These are phyloP conservation scores for Prostheceraeus crozeri DNA, from an alignment of 2,888 invertebrate species.

Conservation along the genomic window DNA sequence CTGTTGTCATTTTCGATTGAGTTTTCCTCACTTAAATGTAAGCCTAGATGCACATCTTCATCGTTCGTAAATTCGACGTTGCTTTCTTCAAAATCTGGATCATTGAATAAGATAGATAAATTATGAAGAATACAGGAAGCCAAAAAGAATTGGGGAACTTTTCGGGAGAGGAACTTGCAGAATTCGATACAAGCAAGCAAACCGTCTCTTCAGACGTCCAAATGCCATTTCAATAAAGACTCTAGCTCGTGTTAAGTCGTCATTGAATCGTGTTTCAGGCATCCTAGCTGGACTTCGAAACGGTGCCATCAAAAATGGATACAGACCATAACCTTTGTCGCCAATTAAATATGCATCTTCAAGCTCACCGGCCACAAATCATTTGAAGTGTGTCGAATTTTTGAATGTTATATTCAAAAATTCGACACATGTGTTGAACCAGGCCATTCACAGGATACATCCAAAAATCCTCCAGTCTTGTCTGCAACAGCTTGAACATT, in stretches of 20 bases:
- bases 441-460: constrained; percentile 5
- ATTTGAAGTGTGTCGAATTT: neutral
- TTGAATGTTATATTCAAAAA: neutral
- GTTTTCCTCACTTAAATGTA: too few relatives aligned
- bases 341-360: too few relatives aligned
- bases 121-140: too few relatives aligned
- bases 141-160: neutral
- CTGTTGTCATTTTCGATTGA: too few relatives aligned
- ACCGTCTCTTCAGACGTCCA: neutral
- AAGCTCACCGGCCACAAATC: too few relatives aligned
- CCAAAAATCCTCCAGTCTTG: neutral
- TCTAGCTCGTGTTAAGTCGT: constrained; percentile 37
- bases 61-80: too few relatives aligned
- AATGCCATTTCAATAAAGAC: neutral
- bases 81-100: neutral
- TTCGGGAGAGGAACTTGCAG: neutral
- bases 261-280: neutral
- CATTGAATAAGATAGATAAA: neutral
- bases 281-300: neutral
- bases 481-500: constrained; percentile 3
- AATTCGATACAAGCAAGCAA: constrained; percentile 8
- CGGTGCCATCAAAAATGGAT: neutral
- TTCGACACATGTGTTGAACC: neutral
- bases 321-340: neutral
- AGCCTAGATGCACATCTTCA: too few relatives aligned